Percentiles rank a stretch among this genome's conserved stretches.
Evolutionary conservation across 2,113 vertebrate genomes (phyloP).

Genomic region (Anhinga rufa): DNA sequence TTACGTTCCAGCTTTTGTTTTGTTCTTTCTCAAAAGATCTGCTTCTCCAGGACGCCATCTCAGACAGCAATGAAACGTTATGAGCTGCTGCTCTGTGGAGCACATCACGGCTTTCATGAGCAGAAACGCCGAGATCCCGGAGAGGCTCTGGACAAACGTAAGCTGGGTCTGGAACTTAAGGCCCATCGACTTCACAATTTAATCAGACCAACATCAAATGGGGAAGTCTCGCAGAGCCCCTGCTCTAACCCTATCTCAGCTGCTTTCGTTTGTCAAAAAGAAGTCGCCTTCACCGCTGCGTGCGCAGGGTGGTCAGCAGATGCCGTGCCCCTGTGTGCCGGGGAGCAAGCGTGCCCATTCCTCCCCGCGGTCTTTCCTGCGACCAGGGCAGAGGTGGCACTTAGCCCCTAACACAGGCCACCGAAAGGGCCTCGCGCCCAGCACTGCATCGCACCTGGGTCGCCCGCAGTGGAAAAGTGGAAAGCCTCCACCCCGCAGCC

Average conservation of each 20-base stretch:
- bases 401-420: not conserved
- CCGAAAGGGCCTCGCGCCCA: not conserved
- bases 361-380: not conserved
- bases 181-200: not conserved
- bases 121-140: not conserved
- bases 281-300: fast-evolving
- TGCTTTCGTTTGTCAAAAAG: not conserved
- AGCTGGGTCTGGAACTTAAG: not conserved
- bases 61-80: not conserved
- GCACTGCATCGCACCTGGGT: not conserved
- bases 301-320: fast-evolving
- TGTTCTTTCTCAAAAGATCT: not conserved
- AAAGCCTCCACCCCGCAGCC: not conserved
- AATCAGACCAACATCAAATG: not conserved
- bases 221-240: too few species aligned
- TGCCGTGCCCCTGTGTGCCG: fast-evolving
- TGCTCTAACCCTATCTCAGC: not conserved
- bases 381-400: not conserved
- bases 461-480: not conserved
- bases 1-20: not conserved
- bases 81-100: not conserved
- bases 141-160: not conserved
- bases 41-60: not conserved
- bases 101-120: fast-evolving
- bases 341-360: too few species aligned